Evolutionary conservation across 2,888 invertebrate genomes (phyloP).

Genomic region (Pimpla rufipes): DNA sequence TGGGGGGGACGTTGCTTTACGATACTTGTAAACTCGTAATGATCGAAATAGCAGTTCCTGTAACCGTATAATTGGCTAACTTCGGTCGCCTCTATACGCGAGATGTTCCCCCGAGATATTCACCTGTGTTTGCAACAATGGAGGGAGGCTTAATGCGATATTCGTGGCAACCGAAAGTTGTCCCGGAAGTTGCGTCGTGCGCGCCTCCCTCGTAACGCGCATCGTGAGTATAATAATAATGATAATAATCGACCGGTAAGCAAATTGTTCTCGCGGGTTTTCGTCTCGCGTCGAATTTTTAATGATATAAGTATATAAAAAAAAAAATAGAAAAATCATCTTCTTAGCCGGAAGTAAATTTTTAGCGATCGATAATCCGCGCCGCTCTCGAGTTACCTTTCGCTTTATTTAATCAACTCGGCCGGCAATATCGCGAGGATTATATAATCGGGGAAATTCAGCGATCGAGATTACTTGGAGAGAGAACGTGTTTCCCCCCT

Average conservation of each 20-base stretch:
- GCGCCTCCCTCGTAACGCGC: no score
- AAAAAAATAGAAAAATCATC: no score
- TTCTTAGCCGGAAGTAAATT: no score
- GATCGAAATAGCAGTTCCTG: neutral
- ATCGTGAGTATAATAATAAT: no score
- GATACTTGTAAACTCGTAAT: neutral
- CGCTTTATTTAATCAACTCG: no score
- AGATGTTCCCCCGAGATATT: constrained; percentile 27
- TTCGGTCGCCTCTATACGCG: neutral
- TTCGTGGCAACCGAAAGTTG: constrained; percentile 14
- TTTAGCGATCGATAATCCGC: no score
- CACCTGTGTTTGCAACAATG: constrained; percentile 7
- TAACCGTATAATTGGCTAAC: neutral
- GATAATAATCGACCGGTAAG: no score
- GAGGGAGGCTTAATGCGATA: constrained; percentile 29
- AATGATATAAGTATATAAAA: no score
- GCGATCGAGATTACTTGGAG: constrained; percentile 45
- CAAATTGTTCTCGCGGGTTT: no score
- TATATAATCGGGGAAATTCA: constrained; percentile 10
- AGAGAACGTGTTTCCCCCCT: constrained; percentile 15
- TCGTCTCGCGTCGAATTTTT: no score
- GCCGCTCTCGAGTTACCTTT: no score
- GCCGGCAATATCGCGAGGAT: no score
- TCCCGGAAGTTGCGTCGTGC: constrained; percentile 9
- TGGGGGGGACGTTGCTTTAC: neutral